Base-by-base conservation (phyloP, 2,113 vertebrate species). In the Spilogale gracilis region DNA sequence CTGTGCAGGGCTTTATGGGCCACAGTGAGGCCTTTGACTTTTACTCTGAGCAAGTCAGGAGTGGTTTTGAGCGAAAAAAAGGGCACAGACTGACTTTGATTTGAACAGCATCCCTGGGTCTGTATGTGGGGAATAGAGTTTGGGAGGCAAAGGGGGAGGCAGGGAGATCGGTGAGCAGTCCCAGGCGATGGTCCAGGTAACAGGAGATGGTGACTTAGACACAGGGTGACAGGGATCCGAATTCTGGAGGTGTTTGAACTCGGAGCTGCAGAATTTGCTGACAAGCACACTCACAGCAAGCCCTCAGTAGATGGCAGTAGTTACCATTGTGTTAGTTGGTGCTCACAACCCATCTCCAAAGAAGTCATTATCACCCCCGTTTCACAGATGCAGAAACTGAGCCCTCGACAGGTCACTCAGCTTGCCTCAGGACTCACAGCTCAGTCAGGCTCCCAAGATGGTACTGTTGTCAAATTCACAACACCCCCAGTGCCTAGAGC, bases 321-420 rank as follows among this genome's bases (percentile, higher is more conserved):
- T 69, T 30, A n/a, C 80, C 20, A 25, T 54, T 23, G n/a, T 54
- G 50, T 86, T 27, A 74, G 76, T 56, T n/a, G 60, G 48, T 52
- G n/a, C 56, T 74, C 43, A 60, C 21, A 16, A 6, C n/a, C 50
- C 63, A 65, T 58, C 9, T 32, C 20, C 17, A 38, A 0, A 45
- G 60, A 87, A 48, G 10, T 84, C 16, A 0, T 52, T 58, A 16
- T 23, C n/a, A 63, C 45, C 38, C 54, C 69, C 65, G 56, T 45
- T 86, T n/a, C 65, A 89, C 73, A 95, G 95, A 88, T 71, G 69
- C n/a, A 80, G 84, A 95, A 92, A 97, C 67, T 21, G 60, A 94
- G 84, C 27, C 80, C 63, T 76, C 45, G 45, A 65, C 25, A 60
- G 14, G 45, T 88, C 88, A 69, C n/a, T 88, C 23, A 18, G 1